Evolutionary conservation across 2,113 vertebrate species (phyloP), one percentile per base, ranked within the genome.

Genomic region (Tupaia chinensis): DNA sequence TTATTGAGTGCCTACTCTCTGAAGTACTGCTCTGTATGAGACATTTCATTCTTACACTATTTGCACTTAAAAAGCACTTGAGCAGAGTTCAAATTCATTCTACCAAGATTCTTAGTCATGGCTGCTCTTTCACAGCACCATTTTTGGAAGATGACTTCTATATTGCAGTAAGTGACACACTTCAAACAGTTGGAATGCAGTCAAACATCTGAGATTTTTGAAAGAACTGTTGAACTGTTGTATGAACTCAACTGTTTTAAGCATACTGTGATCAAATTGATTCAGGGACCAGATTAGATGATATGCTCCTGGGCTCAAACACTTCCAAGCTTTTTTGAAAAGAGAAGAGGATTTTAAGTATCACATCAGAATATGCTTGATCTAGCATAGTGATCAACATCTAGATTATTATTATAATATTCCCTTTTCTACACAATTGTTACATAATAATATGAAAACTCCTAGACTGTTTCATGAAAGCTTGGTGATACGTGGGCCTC

Each of bases 41-140:
- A 86, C 13, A 96, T 7, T 69, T 76, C 32, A 95, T 32, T 63
- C 58, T 87, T 53, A 87, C 17, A 80, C 27, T 92, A 17, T 63
- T 70, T 95, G 32, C 44, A 86, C 44, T 72, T 93, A 66, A 65
- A 89, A 95, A 86, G 74, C 27, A 69, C 54, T 77, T 86, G 15
- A 14, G 6, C 20, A 86, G 25, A 66, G 34, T 87, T 96, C 78
- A 88, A 54, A 25, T 7, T 44, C 34, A 6, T 95, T 93, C 61
- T 44, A 58, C 34, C 9, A 44, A 79, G 20, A 54, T 80, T 89
- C 61, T 82, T 86, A 63, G 70, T 91, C 15, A 34, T 56, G 60
- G 27, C 23, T 81, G 81, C 63, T 9, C 16, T 94, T 53, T 85
- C 13, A 32, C 17, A 84, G 68, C 17, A 65, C 27, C 93, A 56